Percentiles rank a stretch among this genome's conserved stretches.
Conservation (phyloP, 2,888 invertebrate species). For the Plebejus melissa region DNA sequence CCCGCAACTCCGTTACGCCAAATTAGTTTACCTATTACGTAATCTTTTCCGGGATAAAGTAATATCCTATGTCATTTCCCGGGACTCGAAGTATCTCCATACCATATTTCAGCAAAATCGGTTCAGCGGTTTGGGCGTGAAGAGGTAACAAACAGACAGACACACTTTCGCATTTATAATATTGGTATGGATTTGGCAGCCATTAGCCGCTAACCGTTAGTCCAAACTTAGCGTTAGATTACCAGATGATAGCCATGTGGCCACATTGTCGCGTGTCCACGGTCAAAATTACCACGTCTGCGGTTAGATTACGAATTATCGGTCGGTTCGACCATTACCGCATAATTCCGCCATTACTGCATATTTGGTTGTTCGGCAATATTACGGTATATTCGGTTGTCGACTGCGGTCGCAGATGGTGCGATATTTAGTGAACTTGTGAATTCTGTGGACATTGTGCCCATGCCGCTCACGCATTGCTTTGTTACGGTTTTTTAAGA, state of each 20-base stretch:
- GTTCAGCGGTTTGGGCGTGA: too few species aligned
- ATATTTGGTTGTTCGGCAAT: slow-evolving; percentile 48
- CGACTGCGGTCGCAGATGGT: slow-evolving; percentile 31
- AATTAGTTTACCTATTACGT: too few species aligned
- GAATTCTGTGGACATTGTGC: neutral
- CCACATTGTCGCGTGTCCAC: slow-evolving; percentile 31
- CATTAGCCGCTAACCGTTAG: neutral
- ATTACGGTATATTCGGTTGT: slow-evolving; percentile 38
- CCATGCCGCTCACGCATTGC: neutral
- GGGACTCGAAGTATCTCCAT: too few species aligned
- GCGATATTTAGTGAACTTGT: slow-evolving; percentile 6
- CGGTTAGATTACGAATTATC: slow-evolving; percentile 56
- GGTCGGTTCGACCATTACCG: slow-evolving; percentile 47
- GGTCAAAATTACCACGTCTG: slow-evolving; percentile 37
- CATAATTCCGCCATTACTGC: slow-evolving; percentile 38
- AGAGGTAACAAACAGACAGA: too few species aligned
- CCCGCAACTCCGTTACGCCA: too few species aligned
- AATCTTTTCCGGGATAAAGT: too few species aligned
- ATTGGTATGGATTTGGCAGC: neutral
- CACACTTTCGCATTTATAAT: too few species aligned
- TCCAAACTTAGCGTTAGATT: neutral
- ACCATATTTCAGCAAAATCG: too few species aligned
- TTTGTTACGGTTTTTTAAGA: neutral
- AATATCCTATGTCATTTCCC: too few species aligned
- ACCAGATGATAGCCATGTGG: slow-evolving; percentile 14